These are phyloP conservation scores for Drosophila fulvimacula DNA, from an alignment of 2,888 invertebrate species.

Conservation along the genomic window DNA sequence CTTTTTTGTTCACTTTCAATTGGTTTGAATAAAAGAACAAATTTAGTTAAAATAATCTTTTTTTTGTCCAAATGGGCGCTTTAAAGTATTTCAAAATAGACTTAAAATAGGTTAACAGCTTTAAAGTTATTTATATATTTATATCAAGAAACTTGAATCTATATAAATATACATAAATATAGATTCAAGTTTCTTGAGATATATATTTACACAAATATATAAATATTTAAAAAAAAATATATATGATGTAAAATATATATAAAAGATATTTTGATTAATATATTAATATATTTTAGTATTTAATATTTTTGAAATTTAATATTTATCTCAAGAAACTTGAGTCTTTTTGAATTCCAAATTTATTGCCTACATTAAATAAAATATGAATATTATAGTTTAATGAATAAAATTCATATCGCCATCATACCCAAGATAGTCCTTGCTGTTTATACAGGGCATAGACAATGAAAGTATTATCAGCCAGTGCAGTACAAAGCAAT, in stretches of 20 bases:
- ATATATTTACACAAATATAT: too few species aligned
- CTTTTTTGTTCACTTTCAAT: not conserved
- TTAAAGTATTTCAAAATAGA: too few species aligned
- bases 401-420: too few species aligned
- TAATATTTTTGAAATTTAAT: not conserved
- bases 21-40: not conserved
- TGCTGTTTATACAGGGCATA: not conserved
- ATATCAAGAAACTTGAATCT: too few species aligned
- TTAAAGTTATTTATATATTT: too few species aligned
- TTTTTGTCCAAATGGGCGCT: not conserved
- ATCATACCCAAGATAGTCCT: not conserved
- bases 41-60: not conserved
- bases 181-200: too few species aligned
- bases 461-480: conserved; percentile 3
- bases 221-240: too few species aligned
- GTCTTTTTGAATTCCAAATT: not conserved
- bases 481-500: not conserved
- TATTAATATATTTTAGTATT: too few species aligned
- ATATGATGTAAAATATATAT: too few species aligned
- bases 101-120: not conserved
- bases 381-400: not conserved
- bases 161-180: too few species aligned
- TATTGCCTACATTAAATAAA: not conserved
- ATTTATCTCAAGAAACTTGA: too few species aligned
- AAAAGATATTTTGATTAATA: too few species aligned